A percentile compares a stretch with the other conserved stretches of the same genome.
phyloP scores from a whole-genome alignment of 2,797 vertebrate genomes.

The Myotis myotis region DNA sequence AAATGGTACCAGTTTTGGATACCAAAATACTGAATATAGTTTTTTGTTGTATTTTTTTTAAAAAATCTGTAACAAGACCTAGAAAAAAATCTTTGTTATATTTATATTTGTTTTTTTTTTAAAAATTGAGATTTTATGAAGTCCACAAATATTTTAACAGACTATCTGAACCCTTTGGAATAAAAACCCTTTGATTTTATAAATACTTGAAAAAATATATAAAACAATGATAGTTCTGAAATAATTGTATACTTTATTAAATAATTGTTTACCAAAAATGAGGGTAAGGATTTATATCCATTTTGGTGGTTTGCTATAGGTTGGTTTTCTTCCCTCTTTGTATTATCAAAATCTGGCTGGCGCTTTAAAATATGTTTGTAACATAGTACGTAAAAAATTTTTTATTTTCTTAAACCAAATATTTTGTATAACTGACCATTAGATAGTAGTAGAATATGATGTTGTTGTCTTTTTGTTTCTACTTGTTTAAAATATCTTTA shows the following conservation, averaged over 20 bases:
- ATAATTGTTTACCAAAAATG: background rate
- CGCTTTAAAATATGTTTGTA: background rate
- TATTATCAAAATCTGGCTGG: background rate
- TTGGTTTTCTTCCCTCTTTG: background rate
- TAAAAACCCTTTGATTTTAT: background rate
- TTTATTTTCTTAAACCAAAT: background rate
- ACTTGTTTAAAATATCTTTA: background rate
- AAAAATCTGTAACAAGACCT: background rate
- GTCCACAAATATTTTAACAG: background rate
- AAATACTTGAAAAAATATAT: background rate
- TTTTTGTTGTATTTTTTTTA: background rate
- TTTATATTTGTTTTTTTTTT: background rate
- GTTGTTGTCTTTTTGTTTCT: background rate
- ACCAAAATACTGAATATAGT: background rate
- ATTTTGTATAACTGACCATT: background rate
- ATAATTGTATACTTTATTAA: background rate
- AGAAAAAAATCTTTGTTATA: background rate
- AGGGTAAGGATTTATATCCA: background rate
- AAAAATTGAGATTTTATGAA: background rate
- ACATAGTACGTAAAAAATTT: too few species aligned
- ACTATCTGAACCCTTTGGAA: background rate
- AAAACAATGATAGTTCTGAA: background rate
- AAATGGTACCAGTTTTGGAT: background rate
- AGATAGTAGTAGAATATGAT: background rate
- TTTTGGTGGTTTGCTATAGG: background rate